Conservation (phyloP, 1,140 invertebrate species). For the Protaetia brevitarsis region DNA sequence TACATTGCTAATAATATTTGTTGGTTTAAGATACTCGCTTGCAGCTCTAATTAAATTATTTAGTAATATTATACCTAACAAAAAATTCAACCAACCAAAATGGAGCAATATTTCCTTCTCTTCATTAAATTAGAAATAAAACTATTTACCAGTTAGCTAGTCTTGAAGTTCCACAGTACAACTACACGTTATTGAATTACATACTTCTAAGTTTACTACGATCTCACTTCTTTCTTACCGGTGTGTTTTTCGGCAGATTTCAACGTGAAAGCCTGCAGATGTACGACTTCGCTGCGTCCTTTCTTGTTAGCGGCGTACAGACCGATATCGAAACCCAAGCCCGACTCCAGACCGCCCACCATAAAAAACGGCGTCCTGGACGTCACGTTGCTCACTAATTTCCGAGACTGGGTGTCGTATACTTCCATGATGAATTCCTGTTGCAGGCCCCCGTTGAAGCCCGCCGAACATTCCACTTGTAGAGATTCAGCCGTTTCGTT, state of each 20-base stretch:
- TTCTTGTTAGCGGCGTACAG: slow-evolving; percentile 72
- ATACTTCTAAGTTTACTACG: too few species aligned
- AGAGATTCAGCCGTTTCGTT: slow-evolving; percentile 75
- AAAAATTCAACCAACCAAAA: too few species aligned
- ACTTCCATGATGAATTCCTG: slow-evolving; percentile 74
- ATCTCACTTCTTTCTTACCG: too few species aligned
- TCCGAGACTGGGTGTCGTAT: slow-evolving; percentile 54
- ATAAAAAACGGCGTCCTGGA: slow-evolving; percentile 59
- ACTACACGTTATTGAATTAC: too few species aligned
- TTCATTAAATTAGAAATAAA: too few species aligned
- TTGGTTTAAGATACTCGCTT: too few species aligned
- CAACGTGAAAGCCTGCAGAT: slow-evolving; percentile 66
- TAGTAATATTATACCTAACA: too few species aligned
- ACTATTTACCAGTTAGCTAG: too few species aligned
- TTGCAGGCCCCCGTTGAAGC: slow-evolving; percentile 74
- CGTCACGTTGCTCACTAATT: slow-evolving; percentile 56
- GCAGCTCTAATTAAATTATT: too few species aligned
- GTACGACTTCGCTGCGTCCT: slow-evolving; percentile 62
- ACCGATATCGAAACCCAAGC: slow-evolving; percentile 64
- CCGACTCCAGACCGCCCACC: slow-evolving; percentile 62
- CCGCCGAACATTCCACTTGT: slow-evolving; percentile 73
- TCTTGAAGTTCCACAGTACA: too few species aligned
- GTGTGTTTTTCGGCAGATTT: slow-evolving; percentile 76
- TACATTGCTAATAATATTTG: too few species aligned
- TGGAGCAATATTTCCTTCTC: too few species aligned